Conservation (phyloP, 2,113 vertebrate genomes). For the Melanerpes formicivorus region DNA sequence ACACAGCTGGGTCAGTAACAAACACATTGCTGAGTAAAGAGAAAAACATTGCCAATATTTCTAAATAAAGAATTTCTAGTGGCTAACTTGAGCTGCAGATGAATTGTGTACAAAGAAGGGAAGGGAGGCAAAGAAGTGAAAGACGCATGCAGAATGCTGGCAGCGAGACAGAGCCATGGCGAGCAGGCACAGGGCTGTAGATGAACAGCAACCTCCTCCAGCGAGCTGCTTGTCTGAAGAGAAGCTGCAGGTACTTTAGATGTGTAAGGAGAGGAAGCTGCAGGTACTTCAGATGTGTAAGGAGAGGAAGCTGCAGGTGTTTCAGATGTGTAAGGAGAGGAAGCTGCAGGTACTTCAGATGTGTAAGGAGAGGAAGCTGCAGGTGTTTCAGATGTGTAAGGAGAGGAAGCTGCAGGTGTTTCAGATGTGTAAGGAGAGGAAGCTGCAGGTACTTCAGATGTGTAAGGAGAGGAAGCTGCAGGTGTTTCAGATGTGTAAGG, state of each 20-base stretch:
- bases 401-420: too few relatives aligned
- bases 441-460: too few relatives aligned
- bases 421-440: too few relatives aligned
- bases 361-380: too few relatives aligned
- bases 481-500: too few relatives aligned
- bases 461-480: too few relatives aligned
- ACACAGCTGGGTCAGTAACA: background rate
- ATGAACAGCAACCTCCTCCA: background rate
- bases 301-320: too few relatives aligned
- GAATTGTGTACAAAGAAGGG: background rate
- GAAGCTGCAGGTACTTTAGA: background rate
- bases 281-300: too few relatives aligned
- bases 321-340: too few relatives aligned
- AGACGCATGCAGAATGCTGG: background rate
- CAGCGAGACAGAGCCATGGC: background rate
- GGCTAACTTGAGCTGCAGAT: background rate
- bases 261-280: background rate
- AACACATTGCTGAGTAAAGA: background rate
- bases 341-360: too few relatives aligned
- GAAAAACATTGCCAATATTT: slow-evolving; percentile 3
- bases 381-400: too few relatives aligned
- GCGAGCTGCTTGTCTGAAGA: background rate
- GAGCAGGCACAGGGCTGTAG: background rate
- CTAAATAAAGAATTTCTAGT: background rate
- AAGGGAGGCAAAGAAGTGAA: slow-evolving; percentile 21